Evolutionary conservation across 2,888 invertebrate species (phyloP).

Genomic region (Gandaritis pyraliata): DNA sequence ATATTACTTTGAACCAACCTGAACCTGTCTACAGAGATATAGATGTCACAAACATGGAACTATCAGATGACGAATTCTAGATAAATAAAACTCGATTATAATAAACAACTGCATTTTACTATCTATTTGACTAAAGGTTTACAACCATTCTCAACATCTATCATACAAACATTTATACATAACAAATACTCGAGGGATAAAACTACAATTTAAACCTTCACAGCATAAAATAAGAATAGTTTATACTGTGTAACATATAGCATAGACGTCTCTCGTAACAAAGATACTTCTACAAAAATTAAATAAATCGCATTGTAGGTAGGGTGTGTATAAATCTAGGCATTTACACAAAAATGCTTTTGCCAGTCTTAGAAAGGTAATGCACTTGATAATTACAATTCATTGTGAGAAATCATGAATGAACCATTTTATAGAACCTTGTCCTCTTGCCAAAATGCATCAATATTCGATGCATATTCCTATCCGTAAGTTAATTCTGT

Average conservation of each 20-base stretch:
- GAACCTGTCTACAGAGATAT: conserved; percentile 13
- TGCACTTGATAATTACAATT: conserved; percentile 20
- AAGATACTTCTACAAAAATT: not conserved
- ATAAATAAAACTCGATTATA: conserved; percentile 59
- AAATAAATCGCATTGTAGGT: conserved; percentile 12
- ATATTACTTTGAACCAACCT: conserved; percentile 36
- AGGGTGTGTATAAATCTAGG: conserved; percentile 11
- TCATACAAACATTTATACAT: conserved; percentile 59
- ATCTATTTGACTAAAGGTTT: conserved; percentile 67
- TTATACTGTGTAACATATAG: conserved; percentile 3
- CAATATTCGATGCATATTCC: not conserved
- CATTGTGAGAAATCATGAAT: not conserved
- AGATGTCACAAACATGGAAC: conserved; percentile 16
- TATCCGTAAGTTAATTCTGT: not conserved
- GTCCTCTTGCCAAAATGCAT: not conserved
- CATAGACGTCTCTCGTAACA: not conserved
- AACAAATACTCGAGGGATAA: conserved; percentile 59
- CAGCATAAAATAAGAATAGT: conserved; percentile 36
- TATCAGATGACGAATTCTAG: conserved; percentile 31
- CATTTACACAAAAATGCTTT: conserved; percentile 16
- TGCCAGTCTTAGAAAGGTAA: conserved; percentile 25
- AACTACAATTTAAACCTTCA: conserved; percentile 36
- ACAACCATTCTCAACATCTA: conserved; percentile 54
- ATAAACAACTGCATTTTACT: conserved; percentile 76
- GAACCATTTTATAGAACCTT: not conserved